A percentile compares a stretch with the other conserved stretches of the same genome.
These are phyloP conservation scores for Palythoa caribaeorum DNA, from an alignment of 92 coral and sea anemone species.

Conservation along the genomic window DNA sequence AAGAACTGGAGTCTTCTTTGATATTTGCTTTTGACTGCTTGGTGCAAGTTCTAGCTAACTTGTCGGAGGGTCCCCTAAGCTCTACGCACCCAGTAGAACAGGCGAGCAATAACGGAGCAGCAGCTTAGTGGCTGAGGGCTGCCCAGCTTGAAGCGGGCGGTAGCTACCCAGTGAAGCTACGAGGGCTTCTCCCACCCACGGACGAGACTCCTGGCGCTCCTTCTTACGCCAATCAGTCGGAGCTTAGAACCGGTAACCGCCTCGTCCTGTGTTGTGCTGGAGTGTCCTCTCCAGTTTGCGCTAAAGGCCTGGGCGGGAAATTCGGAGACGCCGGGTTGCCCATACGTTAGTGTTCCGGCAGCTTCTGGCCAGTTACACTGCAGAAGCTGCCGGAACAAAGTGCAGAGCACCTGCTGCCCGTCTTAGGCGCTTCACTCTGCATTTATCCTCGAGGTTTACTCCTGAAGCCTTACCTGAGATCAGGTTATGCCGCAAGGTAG, in stretches of 20 bases:
- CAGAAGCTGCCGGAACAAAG: background rate
- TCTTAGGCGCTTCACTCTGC: slow-evolving; percentile 19
- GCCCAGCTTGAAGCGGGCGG: background rate
- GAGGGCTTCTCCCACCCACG: slow-evolving; percentile 26
- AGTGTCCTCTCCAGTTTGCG: background rate
- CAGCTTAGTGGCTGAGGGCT: background rate
- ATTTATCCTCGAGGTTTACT: background rate
- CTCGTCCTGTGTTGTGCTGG: slow-evolving; percentile 15
- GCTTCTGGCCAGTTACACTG: slow-evolving; percentile 3
- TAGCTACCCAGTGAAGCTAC: background rate
- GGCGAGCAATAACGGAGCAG: no score
- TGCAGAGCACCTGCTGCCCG: background rate
- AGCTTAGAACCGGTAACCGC: slow-evolving; percentile 18
- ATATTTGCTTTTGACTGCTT: no score
- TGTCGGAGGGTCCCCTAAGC: no score
- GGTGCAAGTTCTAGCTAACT: background rate
- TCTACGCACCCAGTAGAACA: no score
- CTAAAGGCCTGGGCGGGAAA: no score
- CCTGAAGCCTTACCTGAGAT: background rate
- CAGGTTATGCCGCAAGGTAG: background rate
- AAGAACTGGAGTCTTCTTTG: no score
- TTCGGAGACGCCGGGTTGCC: background rate
- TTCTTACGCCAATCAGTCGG: slow-evolving; percentile 13
- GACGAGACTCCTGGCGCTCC: slow-evolving; percentile 12
- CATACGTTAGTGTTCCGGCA: no score